These are phyloP conservation scores for Cyprinus carpio DNA, from an alignment of 2,113 vertebrate genomes.

Conservation along the genomic window DNA sequence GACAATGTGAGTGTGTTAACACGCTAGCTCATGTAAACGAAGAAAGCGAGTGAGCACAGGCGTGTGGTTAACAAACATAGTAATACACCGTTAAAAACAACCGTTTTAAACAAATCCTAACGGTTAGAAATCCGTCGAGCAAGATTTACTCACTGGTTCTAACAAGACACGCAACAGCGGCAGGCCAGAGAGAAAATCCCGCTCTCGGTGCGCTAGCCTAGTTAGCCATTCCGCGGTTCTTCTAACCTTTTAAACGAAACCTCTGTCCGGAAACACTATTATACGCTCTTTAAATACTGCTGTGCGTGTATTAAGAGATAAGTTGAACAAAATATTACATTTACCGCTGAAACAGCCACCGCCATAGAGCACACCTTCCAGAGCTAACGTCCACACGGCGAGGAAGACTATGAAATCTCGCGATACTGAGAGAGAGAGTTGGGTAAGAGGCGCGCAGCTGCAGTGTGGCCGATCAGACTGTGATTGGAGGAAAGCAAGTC, in stretches of 20 bases:
- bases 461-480: neutral
- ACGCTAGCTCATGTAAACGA: neutral
- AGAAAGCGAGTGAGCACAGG: neutral
- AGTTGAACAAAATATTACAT: slow-evolving; percentile 41
- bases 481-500: neutral
- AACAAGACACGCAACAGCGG: neutral
- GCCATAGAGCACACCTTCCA: slow-evolving; percentile 77
- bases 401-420: slow-evolving; percentile 63
- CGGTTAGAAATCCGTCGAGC: neutral
- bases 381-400: slow-evolving; percentile 58
- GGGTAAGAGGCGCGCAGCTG: neutral
- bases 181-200: slow-evolving; percentile 31
- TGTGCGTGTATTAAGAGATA: neutral
- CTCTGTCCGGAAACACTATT: neutral
- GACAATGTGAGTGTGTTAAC: slow-evolving; percentile 30
- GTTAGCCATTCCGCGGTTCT: neutral
- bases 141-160: neutral
- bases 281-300: no score
- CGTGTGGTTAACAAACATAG: neutral
- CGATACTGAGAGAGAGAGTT: neutral
- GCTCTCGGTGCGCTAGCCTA: slow-evolving; percentile 21
- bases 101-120: neutral
- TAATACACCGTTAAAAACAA: neutral
- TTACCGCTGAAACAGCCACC: slow-evolving; percentile 78
- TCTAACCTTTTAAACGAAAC: neutral